A percentile compares a stretch with the other conserved stretches of the same genome.
Conservation (phyloP, 2,797 vertebrate species). For the Otus scops region DNA sequence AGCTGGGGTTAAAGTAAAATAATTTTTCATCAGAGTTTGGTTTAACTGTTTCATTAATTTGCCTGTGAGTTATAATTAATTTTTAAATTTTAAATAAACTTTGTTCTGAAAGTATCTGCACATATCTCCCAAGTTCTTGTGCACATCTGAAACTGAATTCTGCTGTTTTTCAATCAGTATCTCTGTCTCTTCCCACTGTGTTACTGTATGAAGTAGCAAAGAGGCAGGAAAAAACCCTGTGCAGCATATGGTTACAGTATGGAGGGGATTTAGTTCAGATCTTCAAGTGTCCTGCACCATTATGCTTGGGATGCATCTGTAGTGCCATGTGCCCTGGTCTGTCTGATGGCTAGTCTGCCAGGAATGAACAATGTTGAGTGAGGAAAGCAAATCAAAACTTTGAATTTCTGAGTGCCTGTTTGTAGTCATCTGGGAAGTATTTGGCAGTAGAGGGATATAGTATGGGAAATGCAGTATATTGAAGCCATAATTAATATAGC, state of each 20-base stretch:
- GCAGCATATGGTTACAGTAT: rapidly evolving
- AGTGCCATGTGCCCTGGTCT: background rate
- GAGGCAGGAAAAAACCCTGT: background rate
- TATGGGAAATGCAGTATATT: background rate
- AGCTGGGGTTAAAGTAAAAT: conserved; percentile 15
- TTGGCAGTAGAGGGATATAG: background rate
- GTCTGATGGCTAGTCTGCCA: background rate
- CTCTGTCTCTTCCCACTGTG: background rate
- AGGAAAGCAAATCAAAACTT: background rate
- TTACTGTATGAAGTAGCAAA: background rate
- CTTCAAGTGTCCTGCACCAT: background rate
- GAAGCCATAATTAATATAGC: background rate
- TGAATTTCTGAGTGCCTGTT: background rate
- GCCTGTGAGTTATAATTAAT: background rate
- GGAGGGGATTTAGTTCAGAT: background rate
- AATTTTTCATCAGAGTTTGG: background rate
- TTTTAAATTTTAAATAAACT: background rate
- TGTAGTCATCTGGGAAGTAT: background rate
- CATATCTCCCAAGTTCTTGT: background rate
- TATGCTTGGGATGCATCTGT: background rate
- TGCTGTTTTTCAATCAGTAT: background rate
- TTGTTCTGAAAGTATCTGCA: background rate
- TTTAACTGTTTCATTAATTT: background rate
- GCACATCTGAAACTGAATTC: background rate
- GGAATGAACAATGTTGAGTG: background rate